Percentiles rank a stretch among this genome's conserved stretches.
phyloP scores from a whole-genome alignment of 2,797 vertebrate genomes.

The Lepilemur septentrionalis region DNA sequence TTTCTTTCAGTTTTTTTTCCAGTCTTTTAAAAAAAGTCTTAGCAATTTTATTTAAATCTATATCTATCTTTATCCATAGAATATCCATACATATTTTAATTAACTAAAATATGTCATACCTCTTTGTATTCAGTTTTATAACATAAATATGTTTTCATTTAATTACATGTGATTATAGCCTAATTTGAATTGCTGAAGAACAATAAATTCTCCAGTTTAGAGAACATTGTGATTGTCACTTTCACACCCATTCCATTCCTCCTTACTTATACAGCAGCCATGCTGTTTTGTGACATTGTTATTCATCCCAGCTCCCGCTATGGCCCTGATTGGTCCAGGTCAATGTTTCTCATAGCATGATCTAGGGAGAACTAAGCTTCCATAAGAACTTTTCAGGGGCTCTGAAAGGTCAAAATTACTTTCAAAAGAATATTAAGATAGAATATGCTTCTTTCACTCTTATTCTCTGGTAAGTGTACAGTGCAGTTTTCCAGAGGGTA shows the following conservation, averaged over 20 bases:
- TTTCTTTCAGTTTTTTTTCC: not conserved
- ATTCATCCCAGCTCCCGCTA: not conserved
- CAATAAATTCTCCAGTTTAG: not conserved
- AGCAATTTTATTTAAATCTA: not conserved
- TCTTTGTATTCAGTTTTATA: slow-evolving; percentile 11
- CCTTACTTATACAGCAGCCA: not conserved
- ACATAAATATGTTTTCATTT: not conserved
- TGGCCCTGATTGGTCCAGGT: not conserved
- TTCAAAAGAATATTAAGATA: not conserved
- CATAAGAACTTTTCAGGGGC: not conserved
- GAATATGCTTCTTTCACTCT: not conserved
- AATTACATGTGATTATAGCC: not conserved
- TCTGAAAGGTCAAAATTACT: not conserved
- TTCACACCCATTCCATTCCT: not conserved
- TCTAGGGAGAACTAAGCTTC: not conserved
- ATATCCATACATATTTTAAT: not conserved
- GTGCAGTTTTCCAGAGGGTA: not conserved
- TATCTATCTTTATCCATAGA: not conserved
- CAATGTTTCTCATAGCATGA: not conserved
- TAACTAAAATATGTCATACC: not conserved
- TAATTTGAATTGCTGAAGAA: not conserved
- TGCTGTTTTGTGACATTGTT: not conserved
- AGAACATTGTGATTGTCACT: not conserved
- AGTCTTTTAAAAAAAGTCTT: not conserved
- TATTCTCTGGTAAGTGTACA: not conserved